Base-by-base conservation (phyloP, 2,888 invertebrate genomes). In the Thymelicus sylvestris region DNA sequence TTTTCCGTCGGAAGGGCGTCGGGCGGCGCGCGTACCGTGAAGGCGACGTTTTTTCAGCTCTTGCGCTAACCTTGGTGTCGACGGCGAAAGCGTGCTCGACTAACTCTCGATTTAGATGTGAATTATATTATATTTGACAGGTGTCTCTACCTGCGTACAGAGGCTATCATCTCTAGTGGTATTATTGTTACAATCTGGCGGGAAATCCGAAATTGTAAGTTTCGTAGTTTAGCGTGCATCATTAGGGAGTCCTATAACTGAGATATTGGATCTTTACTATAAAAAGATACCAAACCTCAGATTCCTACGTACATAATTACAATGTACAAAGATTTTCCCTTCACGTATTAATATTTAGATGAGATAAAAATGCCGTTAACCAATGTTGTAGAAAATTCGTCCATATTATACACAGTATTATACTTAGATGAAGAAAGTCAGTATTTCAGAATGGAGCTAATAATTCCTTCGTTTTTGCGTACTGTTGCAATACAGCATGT, bases 41-140 rank as follows among this genome's bases (percentile, higher is more conserved):
- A 88, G 85, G 86, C 80, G 81, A 62, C 39, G 79, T 79, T 82
- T 82, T 82, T 83, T 81, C 82, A 74, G 72, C 75, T 74, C 74
- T 80, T 77, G 77, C 31, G 66, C 10, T 47, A 55, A 61, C 66
- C 55, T 61, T 61, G 47, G 59, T 47, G 60, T 38, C 64, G 68
- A 55, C 67, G 12, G 62, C 48, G 59, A 67, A 68, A 63, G 55
- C 65, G 61, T 62, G 55, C 55, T 55, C 7, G 57, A 12, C 13
- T n/a, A 7, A 12, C 52, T 68, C 41, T 61, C 44, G 41, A 31
- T 39, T 60, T 60, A 15, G 39, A 19, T 15, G 39, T 15, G n/a
- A 39, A 39, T 38, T 39, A 39, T 13, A 39, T 38, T 39, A 39
- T 13, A 60, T 39, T 60, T 60, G 60, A 39, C 60, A 39, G 2